Base-by-base conservation (phyloP, 35 echinoderm and acorn worm species). In the Ophioderma brevispina region DNA sequence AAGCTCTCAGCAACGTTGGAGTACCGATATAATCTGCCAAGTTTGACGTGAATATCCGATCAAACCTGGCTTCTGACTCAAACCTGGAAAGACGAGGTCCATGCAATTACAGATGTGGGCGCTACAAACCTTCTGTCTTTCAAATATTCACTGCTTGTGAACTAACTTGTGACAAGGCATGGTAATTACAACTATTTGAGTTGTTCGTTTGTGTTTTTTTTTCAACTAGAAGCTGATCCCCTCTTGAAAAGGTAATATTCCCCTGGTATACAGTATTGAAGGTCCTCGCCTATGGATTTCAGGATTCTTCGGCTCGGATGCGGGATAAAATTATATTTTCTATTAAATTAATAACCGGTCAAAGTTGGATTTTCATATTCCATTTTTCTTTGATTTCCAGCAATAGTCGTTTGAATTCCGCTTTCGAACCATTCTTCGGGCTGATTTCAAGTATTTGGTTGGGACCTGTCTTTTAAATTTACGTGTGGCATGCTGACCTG, bases 281-380 rank as follows among this genome's bases (percentile, higher is more conserved):
- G 10, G 5, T 1, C 4, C 1, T 2, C 14, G 31, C 0, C 43
- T 18, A 64, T 11, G 0, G 52, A 64, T 21, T 0, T 37, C 23
- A 28, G 35, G 28, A 34, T 64, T 64, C 36, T 31, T 33, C 33
- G 17, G 13, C 18, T 64, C 43, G 32, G 32, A 21, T 1, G 32
- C 35, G 33, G 25, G 63, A 40, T 18, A 49, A 17, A 46, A 46
- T n/a, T 50, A 15, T 32, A 8, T n/a, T n/a, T n/a, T n/a, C n/a
- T n/a, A n/a, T 30, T 8, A 59, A 81, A 64, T 35, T 63, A n/a
- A 4, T 36, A n/a, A 64, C 90, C 90, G 28, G 90, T 92, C 10
- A 92, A 35, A 40, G 90, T 92, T n/a, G 46, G 82, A 35, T 92
- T 92, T 35, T 92, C 40, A 80, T 55, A 86, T 36, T 32, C 25